phyloP scores from a whole-genome alignment of 1,140 invertebrate species.

The Zaprionus taronus region DNA sequence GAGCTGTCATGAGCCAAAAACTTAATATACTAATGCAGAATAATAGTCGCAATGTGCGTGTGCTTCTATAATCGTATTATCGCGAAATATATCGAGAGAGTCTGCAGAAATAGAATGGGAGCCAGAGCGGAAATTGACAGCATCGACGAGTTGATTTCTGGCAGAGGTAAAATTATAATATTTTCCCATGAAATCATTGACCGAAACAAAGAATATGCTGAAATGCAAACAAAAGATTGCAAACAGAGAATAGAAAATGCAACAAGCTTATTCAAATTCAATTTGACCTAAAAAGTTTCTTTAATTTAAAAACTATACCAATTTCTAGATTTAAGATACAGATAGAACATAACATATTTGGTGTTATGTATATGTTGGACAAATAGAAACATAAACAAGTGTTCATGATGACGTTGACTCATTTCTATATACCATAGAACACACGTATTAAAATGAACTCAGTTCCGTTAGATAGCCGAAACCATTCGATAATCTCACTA shows the following conservation, averaged over 20 bases:
- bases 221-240: background rate
- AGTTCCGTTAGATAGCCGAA: background rate
- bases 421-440: background rate
- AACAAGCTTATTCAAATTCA: too few species aligned
- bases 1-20: constrained; percentile 29
- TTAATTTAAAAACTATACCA: too few species aligned
- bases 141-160: too few species aligned
- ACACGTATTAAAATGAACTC: background rate
- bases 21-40: constrained; percentile 24
- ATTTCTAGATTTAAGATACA: too few species aligned
- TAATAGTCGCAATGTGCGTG: constrained; percentile 4
- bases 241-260: background rate
- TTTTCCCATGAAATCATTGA: background rate
- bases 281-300: too few species aligned
- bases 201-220: background rate
- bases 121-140: too few species aligned
- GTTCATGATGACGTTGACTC: background rate
- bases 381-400: background rate
- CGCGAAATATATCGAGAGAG: background rate
- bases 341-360: too few species aligned
- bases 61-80: constrained; percentile 2
- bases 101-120: too few species aligned
- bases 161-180: background rate
- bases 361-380: too few species aligned
- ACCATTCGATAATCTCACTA: background rate